Base-by-base conservation (phyloP, 1,140 invertebrate species). In the Cepaea nemoralis region DNA sequence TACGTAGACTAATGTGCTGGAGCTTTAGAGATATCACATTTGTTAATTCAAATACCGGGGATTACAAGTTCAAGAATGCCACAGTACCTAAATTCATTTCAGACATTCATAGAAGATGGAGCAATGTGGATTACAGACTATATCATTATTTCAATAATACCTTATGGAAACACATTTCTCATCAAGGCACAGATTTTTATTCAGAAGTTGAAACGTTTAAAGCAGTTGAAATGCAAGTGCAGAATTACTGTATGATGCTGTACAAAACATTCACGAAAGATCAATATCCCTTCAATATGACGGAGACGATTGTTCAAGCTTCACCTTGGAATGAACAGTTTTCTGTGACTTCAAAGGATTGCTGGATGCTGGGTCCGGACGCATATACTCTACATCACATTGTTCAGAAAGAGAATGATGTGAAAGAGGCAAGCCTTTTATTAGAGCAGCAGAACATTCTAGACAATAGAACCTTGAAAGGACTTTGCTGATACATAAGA, bases 1-100 rank as follows among this genome's bases (percentile, higher is more conserved):
- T 94, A 42, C 90, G 89, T 27, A 86, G 93, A 71, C 76, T 92
- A 10, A 92, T 94, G 86, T 93, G 92, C 77, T 94, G 93, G 93
- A 80, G 75, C 12, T 83, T 87, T 22, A 88, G 87, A 70, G 89
- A 90, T 42, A 89, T 90, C 66, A 39, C 89, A 1, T 89, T 87
- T 69, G 78, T 83, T 39, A 77, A 27, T 16, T 80, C 80, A 1
- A 89, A 89, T 80, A 77, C 84, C 1, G 85, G 79, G 24, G 82
- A 83, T 14, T 88, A 87, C 69, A 55, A 50, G 1, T 74, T 76
- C 31, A 67, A 70, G 27, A n/a, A 55, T 33, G 12, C 27, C 1
- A 24, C 48, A 31, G 39, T 48, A n/a, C 14, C 63, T n/a, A 27
- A 50, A 22, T 27, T 35, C 12, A 42, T 73, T 19, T 35, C 27